Evolutionary conservation across 2,113 vertebrate species (phyloP).

Genomic region (Rana temporaria): DNA sequence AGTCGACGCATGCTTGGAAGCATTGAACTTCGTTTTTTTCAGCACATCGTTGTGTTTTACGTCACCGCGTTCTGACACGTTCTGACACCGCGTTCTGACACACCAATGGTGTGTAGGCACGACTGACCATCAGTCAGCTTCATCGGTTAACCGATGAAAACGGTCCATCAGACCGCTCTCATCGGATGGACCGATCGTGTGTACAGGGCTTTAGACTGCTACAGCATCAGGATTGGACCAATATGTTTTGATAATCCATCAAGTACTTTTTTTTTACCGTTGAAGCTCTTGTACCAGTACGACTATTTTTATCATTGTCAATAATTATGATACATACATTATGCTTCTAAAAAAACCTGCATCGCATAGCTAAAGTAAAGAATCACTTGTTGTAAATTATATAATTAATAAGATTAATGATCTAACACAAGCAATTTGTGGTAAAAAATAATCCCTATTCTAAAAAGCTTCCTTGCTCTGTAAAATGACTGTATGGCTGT

Average conservation of each 20-base stretch:
- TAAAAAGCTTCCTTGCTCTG: slow-evolving; percentile 16
- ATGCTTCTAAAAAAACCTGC: slow-evolving; percentile 6
- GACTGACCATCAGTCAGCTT: too few species aligned
- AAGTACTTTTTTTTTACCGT: background rate
- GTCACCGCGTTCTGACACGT: too few species aligned
- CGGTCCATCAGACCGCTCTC: too few species aligned
- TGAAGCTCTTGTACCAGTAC: slow-evolving; percentile 8
- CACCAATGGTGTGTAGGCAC: too few species aligned
- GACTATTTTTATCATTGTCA: slow-evolving; percentile 13
- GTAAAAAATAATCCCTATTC: slow-evolving; percentile 16
- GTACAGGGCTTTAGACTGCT: too few species aligned
- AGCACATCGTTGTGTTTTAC: too few species aligned
- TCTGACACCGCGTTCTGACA: too few species aligned
- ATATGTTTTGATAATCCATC: background rate
- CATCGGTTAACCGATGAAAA: too few species aligned
- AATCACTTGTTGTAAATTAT: slow-evolving; percentile 17
- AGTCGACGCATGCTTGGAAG: too few species aligned
- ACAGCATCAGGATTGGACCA: too few species aligned
- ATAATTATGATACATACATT: slow-evolving; percentile 15
- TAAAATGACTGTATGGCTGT: slow-evolving; percentile 3
- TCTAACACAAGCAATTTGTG: slow-evolving; percentile 12
- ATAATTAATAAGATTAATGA: slow-evolving; percentile 38
- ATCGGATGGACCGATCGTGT: too few species aligned
- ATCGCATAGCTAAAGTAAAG: slow-evolving; percentile 14
- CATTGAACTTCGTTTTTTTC: too few species aligned